These are phyloP conservation scores for Melinaea marsaeus DNA, from an alignment of 2,888 invertebrate genomes.

Conservation along the genomic window DNA sequence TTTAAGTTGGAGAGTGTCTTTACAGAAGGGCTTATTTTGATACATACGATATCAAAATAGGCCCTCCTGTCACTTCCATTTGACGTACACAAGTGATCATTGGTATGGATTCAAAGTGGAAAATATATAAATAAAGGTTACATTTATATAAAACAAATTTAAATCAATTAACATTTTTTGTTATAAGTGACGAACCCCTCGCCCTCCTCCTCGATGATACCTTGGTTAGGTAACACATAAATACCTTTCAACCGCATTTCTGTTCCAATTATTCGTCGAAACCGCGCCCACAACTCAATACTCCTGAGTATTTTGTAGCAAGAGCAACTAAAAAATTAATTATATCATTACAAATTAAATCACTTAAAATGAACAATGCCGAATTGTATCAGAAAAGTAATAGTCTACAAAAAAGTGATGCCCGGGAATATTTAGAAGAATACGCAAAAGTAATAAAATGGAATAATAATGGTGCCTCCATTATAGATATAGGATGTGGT, in stretches of 20 bases:
- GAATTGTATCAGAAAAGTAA: constrained; percentile 83
- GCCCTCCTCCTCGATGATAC: constrained; percentile 35
- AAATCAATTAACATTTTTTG: no score
- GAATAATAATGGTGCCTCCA: constrained; percentile 58
- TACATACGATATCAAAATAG: no score
- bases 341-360: constrained; percentile 29
- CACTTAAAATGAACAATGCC: constrained; percentile 76
- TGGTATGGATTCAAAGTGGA: no score
- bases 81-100: no score
- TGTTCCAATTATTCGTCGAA: constrained; percentile 55
- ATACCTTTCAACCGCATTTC: constrained; percentile 55
- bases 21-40: no score
- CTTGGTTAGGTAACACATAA: constrained; percentile 53
- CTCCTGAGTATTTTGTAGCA: constrained; percentile 43
- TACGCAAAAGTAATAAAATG: constrained; percentile 78
- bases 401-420: constrained; percentile 80
- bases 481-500: constrained; percentile 86
- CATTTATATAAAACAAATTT: no score
- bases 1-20: no score
- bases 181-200: constrained; percentile 1
- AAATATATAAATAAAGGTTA: no score
- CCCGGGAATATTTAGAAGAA: constrained; percentile 79
- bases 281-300: constrained; percentile 50
- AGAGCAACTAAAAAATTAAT: constrained; percentile 42
- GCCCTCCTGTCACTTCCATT: no score